phyloP scores from a whole-genome alignment of 2,888 invertebrate genomes.

The Sussaba pulchella region DNA sequence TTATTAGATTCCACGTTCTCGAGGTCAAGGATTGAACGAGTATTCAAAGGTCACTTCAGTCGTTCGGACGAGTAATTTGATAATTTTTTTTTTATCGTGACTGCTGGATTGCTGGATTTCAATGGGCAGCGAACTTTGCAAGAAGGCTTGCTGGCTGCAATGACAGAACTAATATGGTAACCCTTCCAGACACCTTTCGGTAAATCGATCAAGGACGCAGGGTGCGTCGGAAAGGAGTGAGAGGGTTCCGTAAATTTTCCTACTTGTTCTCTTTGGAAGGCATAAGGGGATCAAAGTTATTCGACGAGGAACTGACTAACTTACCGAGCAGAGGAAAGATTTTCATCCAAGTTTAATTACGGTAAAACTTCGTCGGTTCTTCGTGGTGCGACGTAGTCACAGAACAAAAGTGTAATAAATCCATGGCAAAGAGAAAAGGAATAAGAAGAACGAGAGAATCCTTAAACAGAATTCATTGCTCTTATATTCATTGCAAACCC shows the following conservation, averaged over 20 bases:
- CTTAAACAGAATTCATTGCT: slow-evolving; percentile 72
- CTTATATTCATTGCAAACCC: slow-evolving; percentile 50
- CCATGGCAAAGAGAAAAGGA: slow-evolving; percentile 52
- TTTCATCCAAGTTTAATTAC: slow-evolving; percentile 64
- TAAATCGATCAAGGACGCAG: slow-evolving; percentile 25
- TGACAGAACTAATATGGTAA: neutral
- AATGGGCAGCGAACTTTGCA: slow-evolving; percentile 26
- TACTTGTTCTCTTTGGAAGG: slow-evolving; percentile 5
- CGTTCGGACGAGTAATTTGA: neutral
- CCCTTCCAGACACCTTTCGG: slow-evolving; percentile 1
- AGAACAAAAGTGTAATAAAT: slow-evolving; percentile 64
- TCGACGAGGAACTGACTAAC: slow-evolving; percentile 30
- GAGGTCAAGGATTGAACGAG: neutral
- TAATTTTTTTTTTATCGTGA: neutral
- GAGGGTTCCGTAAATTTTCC: neutral
- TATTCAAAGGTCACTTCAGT: slow-evolving; percentile 20
- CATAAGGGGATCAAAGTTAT: slow-evolving; percentile 46
- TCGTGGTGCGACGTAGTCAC: slow-evolving; percentile 33
- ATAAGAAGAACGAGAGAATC: slow-evolving; percentile 23
- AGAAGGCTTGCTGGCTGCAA: neutral
- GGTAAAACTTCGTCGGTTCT: slow-evolving; percentile 60
- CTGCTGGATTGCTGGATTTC: slow-evolving; percentile 17
- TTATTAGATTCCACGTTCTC: slow-evolving; percentile 16
- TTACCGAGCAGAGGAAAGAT: slow-evolving; percentile 39
- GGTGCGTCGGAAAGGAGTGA: slow-evolving; percentile 1